Evolutionary conservation across 2,797 vertebrate species (phyloP).

Genomic region (Enteromius anoplus): DNA sequence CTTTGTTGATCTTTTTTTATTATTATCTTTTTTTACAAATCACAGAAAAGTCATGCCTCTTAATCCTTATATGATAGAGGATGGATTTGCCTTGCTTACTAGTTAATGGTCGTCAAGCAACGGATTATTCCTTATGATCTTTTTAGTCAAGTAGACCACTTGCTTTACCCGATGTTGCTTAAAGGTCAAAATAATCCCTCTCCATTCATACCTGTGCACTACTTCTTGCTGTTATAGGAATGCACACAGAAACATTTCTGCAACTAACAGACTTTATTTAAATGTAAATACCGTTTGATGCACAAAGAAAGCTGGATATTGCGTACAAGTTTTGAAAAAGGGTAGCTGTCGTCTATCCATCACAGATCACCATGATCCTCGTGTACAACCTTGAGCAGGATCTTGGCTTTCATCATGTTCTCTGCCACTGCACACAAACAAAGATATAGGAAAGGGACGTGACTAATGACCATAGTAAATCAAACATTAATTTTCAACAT

Average conservation of each 20-base stretch:
- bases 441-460: background rate
- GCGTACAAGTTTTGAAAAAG: background rate
- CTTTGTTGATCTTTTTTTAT: background rate
- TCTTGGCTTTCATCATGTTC: constrained; percentile 72
- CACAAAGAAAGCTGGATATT: background rate
- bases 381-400: background rate
- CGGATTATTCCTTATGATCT: background rate
- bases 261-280: constrained; percentile 28
- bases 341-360: background rate
- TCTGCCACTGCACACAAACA: constrained; percentile 61
- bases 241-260: background rate
- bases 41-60: background rate
- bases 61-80: background rate
- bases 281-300: background rate
- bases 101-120: background rate
- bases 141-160: background rate
- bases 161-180: background rate
- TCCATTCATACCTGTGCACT: background rate
- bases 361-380: constrained; percentile 65
- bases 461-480: constrained; percentile 2
- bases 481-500: background rate
- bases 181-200: background rate
- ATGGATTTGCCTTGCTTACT: background rate
- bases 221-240: background rate
- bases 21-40: background rate